Conservation (phyloP, 2,888 invertebrate species). For the Chrysopilus asiliformis region DNA sequence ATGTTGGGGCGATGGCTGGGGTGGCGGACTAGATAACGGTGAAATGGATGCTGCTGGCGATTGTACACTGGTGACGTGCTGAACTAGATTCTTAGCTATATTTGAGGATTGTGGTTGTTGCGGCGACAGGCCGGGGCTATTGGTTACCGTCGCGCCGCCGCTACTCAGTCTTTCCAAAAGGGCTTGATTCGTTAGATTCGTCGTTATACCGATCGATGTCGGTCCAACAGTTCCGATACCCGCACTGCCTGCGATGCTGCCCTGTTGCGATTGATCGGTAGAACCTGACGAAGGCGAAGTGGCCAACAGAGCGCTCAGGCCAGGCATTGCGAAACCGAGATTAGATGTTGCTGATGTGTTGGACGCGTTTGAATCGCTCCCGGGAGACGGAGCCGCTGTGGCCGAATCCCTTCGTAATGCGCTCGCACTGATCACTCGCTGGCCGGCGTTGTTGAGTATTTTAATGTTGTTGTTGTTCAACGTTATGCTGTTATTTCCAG, state of each 20-base stretch:
- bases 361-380: constrained; percentile 35
- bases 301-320: constrained; percentile 42
- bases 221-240: constrained; percentile 7
- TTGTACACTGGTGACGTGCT: constrained; percentile 22
- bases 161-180: constrained; percentile 32
- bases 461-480: constrained; percentile 14
- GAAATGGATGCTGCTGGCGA: constrained; percentile 38
- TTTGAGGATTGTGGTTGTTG: constrained; percentile 24
- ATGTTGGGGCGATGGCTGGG: constrained; percentile 32
- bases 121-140: constrained; percentile 25
- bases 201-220: too few relatives aligned
- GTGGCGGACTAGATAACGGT: constrained; percentile 46
- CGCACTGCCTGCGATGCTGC: constrained; percentile 17
- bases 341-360: constrained; percentile 32
- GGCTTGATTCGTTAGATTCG: constrained; percentile 25
- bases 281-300: constrained; percentile 34
- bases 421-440: constrained; percentile 28
- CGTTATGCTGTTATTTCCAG: constrained; percentile 10
- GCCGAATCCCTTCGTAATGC: constrained; percentile 36
- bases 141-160: constrained; percentile 23
- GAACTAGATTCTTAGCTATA: constrained; percentile 29
- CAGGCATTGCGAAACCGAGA: constrained; percentile 43
- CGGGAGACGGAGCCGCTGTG: constrained; percentile 37
- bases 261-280: constrained; percentile 27
- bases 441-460: constrained; percentile 20